Evolutionary conservation across 2,113 vertebrate genomes (phyloP).

Genomic region (Malaclemys terrapin): DNA sequence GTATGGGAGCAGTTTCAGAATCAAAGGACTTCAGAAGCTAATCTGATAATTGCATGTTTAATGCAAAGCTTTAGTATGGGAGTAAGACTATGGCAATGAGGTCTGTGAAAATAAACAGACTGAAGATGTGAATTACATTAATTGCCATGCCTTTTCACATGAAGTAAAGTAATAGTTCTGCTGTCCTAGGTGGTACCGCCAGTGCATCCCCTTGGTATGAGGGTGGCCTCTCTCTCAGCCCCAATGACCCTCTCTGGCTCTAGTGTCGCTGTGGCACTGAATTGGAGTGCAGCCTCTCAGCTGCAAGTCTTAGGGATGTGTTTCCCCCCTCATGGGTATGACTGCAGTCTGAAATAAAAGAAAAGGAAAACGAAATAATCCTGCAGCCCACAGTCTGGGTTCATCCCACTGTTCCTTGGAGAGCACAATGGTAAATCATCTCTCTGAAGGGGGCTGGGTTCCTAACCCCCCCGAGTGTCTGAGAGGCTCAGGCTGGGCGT

Average conservation of each 20-base stretch:
- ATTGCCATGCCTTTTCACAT: neutral
- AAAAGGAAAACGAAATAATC: neutral
- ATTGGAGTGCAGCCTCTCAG: neutral
- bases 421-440: neutral
- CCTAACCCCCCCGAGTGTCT: neutral
- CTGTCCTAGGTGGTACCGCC: neutral
- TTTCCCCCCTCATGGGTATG: neutral
- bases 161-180: neutral
- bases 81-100: neutral
- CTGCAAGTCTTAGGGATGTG: neutral
- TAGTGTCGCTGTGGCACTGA: neutral
- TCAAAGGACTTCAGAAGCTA: neutral
- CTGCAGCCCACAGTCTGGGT: neutral
- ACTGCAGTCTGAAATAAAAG: neutral
- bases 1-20: neutral
- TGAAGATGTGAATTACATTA: neutral
- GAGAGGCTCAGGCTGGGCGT: neutral
- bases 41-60: rapidly evolving
- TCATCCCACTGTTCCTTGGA: neutral
- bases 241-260: neutral
- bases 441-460: neutral
- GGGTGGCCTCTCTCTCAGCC: too few species aligned
- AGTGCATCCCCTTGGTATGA: neutral
- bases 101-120: neutral
- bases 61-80: neutral